Percentiles rank a stretch among this genome's conserved stretches.
Evolutionary conservation across 1,140 invertebrate genomes (phyloP).

Genomic region (Ctenoplectra terminalis): DNA sequence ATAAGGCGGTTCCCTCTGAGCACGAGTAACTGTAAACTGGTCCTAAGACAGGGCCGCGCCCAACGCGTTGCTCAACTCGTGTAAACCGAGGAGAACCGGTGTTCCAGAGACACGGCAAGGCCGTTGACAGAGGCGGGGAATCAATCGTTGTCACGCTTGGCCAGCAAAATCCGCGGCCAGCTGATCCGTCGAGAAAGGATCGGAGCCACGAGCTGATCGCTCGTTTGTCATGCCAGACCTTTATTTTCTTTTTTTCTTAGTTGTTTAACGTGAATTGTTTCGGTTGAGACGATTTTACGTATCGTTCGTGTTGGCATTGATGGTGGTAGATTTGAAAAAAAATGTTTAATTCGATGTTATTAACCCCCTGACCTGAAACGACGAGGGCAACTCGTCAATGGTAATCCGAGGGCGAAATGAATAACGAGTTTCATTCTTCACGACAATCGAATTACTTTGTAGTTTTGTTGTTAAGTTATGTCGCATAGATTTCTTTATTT

Average conservation of each 20-base stretch:
- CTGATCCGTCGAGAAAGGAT: conserved; percentile 50
- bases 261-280: no score
- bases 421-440: no score
- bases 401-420: no score
- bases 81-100: conserved; percentile 62
- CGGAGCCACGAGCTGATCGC: neutral
- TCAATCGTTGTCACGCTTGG: conserved; percentile 65
- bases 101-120: conserved; percentile 55
- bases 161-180: conserved; percentile 52
- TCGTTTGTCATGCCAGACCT: neutral
- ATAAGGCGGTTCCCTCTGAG: conserved; percentile 1
- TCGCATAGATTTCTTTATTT: no score
- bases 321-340: no score
- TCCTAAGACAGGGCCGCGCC: conserved; percentile 61
- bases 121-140: conserved; percentile 57
- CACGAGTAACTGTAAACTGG: conserved; percentile 64
- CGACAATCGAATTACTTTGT: no score
- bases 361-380: no score
- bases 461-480: no score
- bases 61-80: conserved; percentile 63
- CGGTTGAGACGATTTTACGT: no score
- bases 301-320: no score
- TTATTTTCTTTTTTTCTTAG: neutral
- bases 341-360: no score
- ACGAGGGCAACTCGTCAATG: no score